Conservation (phyloP, 2,888 invertebrate species). For the Cerastis rubricosa region DNA sequence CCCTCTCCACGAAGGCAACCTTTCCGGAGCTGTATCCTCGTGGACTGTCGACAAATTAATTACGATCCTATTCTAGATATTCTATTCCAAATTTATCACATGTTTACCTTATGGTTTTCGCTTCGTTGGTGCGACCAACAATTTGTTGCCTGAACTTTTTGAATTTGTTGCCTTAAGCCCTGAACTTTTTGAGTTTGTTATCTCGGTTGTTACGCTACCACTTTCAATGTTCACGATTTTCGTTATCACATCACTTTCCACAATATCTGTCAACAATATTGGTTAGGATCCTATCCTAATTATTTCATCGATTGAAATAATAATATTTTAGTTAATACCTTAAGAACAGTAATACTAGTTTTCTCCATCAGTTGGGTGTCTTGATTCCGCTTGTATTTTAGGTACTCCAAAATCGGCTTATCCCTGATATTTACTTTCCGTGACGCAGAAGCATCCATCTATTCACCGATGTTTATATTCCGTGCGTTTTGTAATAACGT, state of each 20-base stretch:
- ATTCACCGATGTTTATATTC: background rate
- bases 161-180: no score
- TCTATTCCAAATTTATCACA: background rate
- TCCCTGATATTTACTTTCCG: constrained; percentile 4
- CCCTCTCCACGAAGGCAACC: background rate
- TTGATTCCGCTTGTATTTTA: background rate
- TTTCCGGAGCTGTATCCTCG: background rate
- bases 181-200: no score
- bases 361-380: constrained; percentile 1
- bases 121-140: background rate
- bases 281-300: constrained; percentile 35
- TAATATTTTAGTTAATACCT: constrained; percentile 24
- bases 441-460: background rate
- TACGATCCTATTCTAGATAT: constrained; percentile 29
- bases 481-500: background rate
- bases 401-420: background rate
- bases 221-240: background rate
- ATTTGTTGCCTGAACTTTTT: background rate
- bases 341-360: background rate
- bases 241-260: constrained; percentile 4
- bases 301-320: background rate
- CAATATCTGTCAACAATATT: constrained; percentile 45
- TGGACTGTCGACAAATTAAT: constrained; percentile 43
- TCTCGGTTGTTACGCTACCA: background rate
- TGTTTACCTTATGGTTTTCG: constrained; percentile 28